Percentiles rank a stretch among this genome's conserved stretches.
phyloP scores from a whole-genome alignment of 2,113 vertebrate species.

The Dromaius novaehollandiae region DNA sequence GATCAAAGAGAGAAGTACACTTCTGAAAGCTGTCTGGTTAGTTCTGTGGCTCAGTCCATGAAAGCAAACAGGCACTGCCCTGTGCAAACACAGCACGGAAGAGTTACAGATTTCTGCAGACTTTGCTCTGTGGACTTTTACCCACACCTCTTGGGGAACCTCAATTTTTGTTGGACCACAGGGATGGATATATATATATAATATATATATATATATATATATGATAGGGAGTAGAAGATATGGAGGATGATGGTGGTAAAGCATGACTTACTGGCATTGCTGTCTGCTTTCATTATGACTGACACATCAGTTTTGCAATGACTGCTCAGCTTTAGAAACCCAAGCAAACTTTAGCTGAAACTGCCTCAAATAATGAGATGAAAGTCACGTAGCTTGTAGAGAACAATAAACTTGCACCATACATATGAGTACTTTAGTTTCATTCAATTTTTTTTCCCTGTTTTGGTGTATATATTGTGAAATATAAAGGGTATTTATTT shows the following conservation, averaged over 20 bases:
- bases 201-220: background rate
- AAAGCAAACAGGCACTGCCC: slow-evolving; percentile 6
- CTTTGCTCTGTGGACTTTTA: background rate
- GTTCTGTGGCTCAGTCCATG: slow-evolving; percentile 10
- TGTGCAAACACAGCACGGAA: slow-evolving; percentile 11
- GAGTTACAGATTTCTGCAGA: background rate
- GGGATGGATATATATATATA: background rate
- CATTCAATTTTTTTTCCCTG: background rate
- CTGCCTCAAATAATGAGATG: background rate
- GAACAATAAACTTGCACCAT: background rate
- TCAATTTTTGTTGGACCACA: background rate
- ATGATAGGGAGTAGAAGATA: background rate
- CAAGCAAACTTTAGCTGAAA: background rate
- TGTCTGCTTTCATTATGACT: slow-evolving; percentile 36
- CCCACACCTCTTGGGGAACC: background rate
- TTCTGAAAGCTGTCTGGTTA: slow-evolving; percentile 25
- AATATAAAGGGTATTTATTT: background rate
- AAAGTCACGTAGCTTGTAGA: background rate
- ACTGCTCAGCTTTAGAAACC: background rate
- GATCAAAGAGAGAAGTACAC: slow-evolving; percentile 26
- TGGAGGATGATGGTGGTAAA: background rate
- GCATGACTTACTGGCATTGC: background rate
- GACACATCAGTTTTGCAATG: slow-evolving; percentile 6
- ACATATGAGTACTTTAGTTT: background rate
- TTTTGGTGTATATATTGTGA: background rate